A percentile compares a stretch with the other conserved stretches of the same genome.
Evolutionary conservation across 2,113 vertebrate genomes (phyloP).

Genomic region (Lepisosteus osseus): DNA sequence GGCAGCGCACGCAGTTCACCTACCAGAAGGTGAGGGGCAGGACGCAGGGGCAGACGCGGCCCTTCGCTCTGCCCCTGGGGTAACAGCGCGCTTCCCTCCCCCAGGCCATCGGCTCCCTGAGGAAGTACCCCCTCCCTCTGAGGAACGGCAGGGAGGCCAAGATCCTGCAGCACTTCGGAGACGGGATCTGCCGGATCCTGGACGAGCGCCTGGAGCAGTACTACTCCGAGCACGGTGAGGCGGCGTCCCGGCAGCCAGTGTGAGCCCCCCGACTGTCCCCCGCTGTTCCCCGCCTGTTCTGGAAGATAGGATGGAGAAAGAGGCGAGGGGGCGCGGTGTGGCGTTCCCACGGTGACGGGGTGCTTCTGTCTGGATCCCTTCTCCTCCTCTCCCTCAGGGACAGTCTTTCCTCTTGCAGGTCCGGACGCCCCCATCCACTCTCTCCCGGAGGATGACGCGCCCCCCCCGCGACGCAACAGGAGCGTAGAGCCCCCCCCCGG

Average conservation of each 20-base stretch:
- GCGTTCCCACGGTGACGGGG: too few relatives aligned
- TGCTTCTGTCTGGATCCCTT: not conserved
- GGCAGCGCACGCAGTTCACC: conserved; percentile 71
- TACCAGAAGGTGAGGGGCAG: conserved; percentile 75
- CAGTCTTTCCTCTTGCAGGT: conserved; percentile 37
- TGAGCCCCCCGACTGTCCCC: not conserved
- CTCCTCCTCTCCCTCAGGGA: not conserved
- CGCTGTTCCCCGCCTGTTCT: too few relatives aligned
- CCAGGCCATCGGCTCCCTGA: conserved; percentile 79
- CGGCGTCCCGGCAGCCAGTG: not conserved
- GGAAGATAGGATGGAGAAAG: not conserved
- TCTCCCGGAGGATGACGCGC: conserved; percentile 28
- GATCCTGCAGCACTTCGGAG: conserved; percentile 85
- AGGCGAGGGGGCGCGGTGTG: not conserved
- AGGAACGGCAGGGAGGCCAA: conserved; percentile 79
- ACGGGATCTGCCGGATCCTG: conserved; percentile 79
- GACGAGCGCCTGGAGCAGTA: conserved; percentile 73
- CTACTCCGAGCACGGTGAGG: conserved; percentile 55
- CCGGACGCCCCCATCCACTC: conserved; percentile 41
- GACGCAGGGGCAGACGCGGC: not conserved
- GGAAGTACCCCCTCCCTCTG: conserved; percentile 80
- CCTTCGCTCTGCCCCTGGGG: not conserved
- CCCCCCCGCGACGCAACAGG: not conserved
- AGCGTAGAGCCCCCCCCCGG: not conserved
- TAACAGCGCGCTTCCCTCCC: not conserved